Percentiles rank a stretch among this genome's conserved stretches.
These are phyloP conservation scores for Eucriotettix oculatus DNA, from an alignment of 2,888 invertebrate genomes.

Conservation along the genomic window DNA sequence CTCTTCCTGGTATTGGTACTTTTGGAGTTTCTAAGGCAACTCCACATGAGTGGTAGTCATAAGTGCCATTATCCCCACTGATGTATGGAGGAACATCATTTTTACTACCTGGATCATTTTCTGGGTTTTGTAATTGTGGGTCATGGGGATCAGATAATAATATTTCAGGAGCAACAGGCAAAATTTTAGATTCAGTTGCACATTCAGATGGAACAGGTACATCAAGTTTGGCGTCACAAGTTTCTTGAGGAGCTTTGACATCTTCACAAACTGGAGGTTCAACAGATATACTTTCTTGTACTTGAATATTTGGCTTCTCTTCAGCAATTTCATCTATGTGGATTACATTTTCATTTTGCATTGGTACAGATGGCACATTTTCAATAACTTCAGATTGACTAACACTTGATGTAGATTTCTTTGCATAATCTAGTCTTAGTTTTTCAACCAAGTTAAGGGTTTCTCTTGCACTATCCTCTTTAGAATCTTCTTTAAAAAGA, in stretches of 20 bases:
- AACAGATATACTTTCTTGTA: conserved; percentile 3
- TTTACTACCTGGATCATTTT: neutral
- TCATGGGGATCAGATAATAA: neutral
- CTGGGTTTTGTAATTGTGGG: neutral
- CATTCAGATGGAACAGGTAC: neutral
- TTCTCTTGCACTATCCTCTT: conserved; percentile 68
- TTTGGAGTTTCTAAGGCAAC: conserved; percentile 25
- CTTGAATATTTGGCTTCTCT: conserved; percentile 11
- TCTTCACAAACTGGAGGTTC: neutral
- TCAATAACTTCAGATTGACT: conserved; percentile 27
- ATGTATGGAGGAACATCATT: neutral
- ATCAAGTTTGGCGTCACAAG: neutral
- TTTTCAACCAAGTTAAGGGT: conserved; percentile 74
- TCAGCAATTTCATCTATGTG: conserved; percentile 4
- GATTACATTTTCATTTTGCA: conserved; percentile 11
- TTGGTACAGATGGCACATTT: conserved; percentile 7
- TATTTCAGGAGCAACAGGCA: neutral
- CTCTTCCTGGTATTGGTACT: conserved; percentile 24
- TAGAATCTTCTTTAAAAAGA: conserved; percentile 58
- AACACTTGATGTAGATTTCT: conserved; percentile 41
- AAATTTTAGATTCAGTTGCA: conserved; percentile 1
- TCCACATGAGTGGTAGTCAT: conserved; percentile 16
- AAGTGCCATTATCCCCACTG: conserved; percentile 17
- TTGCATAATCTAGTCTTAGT: conserved; percentile 51
- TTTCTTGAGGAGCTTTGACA: neutral